Evolutionary conservation across 2,113 vertebrate species (phyloP).

Genomic region (Lynx canadensis): DNA sequence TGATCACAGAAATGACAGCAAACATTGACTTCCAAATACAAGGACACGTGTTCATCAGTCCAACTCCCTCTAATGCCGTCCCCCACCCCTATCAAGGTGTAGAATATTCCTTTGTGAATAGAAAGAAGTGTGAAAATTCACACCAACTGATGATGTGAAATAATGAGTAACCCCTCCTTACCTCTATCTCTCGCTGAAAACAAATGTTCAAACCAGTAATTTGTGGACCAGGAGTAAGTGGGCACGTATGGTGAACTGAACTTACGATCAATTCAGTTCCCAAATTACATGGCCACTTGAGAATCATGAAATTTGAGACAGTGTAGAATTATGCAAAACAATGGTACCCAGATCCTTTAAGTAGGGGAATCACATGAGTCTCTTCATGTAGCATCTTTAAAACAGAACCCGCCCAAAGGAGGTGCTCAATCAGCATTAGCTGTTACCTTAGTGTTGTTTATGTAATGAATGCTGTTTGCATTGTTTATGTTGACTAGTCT

Average conservation of each 20-base stretch:
- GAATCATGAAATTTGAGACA: not conserved
- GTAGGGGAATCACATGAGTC: not conserved
- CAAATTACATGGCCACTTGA: not conserved
- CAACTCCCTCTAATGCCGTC: not conserved
- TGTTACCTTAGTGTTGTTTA: not conserved
- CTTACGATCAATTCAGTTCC: not conserved
- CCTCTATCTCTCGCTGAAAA: not conserved
- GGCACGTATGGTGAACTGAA: not conserved
- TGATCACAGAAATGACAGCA: not conserved
- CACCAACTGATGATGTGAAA: not conserved
- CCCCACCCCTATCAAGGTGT: rapidly evolving
- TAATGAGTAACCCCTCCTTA: not conserved
- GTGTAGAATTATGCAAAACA: not conserved
- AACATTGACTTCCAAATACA: not conserved
- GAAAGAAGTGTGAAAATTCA: not conserved
- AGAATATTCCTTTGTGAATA: not conserved
- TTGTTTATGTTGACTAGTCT: not conserved
- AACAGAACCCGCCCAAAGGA: not conserved
- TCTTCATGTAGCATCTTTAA: not conserved
- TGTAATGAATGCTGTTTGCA: not conserved
- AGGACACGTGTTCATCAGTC: not conserved
- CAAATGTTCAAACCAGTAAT: not conserved
- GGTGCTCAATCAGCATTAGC: not conserved
- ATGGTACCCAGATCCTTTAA: not conserved
- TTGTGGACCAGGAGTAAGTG: not conserved